Evolutionary conservation across 2,113 vertebrate genomes (phyloP).

Genomic region (Paramisgurnus dabryanus): DNA sequence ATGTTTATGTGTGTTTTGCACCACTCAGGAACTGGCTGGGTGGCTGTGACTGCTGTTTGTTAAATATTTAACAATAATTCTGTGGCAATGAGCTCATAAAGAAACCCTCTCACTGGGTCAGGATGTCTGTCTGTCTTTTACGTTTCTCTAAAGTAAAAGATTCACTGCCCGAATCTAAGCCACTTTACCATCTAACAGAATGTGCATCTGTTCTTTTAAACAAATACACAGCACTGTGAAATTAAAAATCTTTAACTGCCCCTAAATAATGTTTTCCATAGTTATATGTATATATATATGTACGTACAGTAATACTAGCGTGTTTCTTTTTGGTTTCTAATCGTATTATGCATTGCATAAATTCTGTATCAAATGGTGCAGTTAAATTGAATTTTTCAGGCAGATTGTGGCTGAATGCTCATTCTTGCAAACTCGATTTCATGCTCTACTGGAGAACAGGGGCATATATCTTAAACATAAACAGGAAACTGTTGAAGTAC

Average conservation of each 20-base stretch:
- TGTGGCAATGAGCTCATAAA: slow-evolving; percentile 69
- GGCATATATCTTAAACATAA: slow-evolving; percentile 60
- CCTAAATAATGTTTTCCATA: not conserved
- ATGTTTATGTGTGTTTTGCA: slow-evolving; percentile 61
- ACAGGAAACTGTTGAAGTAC: slow-evolving; percentile 52
- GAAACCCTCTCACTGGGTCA: slow-evolving; percentile 57
- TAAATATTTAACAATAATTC: slow-evolving; percentile 75
- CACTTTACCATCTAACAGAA: slow-evolving; percentile 13
- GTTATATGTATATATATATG: not conserved
- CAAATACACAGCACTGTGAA: not conserved
- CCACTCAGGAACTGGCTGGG: slow-evolving; percentile 57
- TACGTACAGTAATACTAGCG: not conserved
- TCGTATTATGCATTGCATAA: slow-evolving; percentile 30
- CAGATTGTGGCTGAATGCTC: slow-evolving; percentile 57
- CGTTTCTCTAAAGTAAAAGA: slow-evolving; percentile 36
- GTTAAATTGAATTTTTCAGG: slow-evolving; percentile 60
- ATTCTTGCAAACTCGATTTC: slow-evolving; percentile 69
- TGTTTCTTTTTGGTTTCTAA: slow-evolving; percentile 18
- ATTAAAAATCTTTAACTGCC: not conserved
- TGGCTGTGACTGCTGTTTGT: slow-evolving; percentile 70
- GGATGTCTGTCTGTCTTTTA: not conserved
- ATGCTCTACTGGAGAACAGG: slow-evolving; percentile 65
- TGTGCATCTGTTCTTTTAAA: not conserved
- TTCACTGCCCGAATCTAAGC: not conserved
- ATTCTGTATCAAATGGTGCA: slow-evolving; percentile 60